A percentile compares a stretch with the other conserved stretches of the same genome.
phyloP scores from a whole-genome alignment of 1,140 invertebrate species.

The Caligus rogercresseyi region DNA sequence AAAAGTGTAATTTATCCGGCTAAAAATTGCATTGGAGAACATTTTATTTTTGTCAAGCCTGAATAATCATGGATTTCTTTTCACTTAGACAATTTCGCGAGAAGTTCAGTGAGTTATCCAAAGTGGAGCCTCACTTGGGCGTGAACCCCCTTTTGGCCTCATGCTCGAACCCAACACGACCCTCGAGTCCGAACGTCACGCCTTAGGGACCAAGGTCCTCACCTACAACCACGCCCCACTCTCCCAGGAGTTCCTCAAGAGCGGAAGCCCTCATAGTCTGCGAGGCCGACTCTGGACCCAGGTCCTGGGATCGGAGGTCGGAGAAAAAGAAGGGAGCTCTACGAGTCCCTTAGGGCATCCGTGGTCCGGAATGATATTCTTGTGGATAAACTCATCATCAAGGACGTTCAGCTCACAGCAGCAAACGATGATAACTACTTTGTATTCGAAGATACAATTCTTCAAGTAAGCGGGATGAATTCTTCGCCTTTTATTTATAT shows the following conservation, averaged over 20 bases:
- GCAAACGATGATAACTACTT: constrained; percentile 96
- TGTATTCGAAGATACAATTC: constrained; percentile 87
- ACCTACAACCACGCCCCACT: constrained; percentile 29
- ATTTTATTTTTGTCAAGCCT: too few species aligned
- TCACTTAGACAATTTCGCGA: background rate
- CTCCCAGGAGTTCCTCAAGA: constrained; percentile 55
- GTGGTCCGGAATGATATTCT: constrained; percentile 77
- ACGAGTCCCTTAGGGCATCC: constrained; percentile 56
- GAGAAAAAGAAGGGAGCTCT: constrained; percentile 43
- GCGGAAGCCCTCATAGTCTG: constrained; percentile 56
- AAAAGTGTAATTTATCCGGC: too few species aligned
- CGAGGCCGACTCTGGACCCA: constrained; percentile 59
- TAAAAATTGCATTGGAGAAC: too few species aligned
- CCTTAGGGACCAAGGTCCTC: constrained; percentile 39
- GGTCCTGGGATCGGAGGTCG: constrained; percentile 53
- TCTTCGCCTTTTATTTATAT: too few species aligned
- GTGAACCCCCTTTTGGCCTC: constrained; percentile 40
- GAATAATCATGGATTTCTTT: background rate
- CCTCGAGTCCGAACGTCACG: constrained; percentile 45
- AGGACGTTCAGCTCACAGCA: constrained; percentile 56
- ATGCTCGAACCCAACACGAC: constrained; percentile 29
- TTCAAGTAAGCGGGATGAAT: constrained; percentile 71
- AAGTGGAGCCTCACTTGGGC: constrained; percentile 45
- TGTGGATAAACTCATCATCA: constrained; percentile 80
- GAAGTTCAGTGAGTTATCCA: constrained; percentile 43